Conservation (phyloP, 2,113 vertebrate genomes). For the Anser cygnoides region DNA sequence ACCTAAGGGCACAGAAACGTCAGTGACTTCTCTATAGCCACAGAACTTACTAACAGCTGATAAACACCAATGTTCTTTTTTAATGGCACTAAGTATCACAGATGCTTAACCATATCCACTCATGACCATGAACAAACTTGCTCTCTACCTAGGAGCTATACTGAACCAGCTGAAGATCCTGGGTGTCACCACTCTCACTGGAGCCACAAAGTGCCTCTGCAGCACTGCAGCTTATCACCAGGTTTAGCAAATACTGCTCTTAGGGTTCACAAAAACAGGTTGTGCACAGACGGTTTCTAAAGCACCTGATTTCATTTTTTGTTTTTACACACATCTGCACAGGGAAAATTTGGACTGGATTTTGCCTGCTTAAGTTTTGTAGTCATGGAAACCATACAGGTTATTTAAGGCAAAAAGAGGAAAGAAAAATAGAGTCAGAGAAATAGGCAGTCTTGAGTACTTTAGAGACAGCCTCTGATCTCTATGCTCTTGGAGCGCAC, state of each 20-base stretch:
- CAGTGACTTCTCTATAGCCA: neutral
- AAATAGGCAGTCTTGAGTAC: neutral
- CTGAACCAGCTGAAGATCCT: neutral
- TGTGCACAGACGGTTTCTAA: neutral
- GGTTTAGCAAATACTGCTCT: neutral
- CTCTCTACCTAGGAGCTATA: neutral
- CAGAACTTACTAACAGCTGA: neutral
- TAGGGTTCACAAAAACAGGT: neutral
- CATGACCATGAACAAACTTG: neutral
- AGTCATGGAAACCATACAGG: neutral
- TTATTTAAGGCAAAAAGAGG: neutral
- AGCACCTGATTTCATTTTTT: neutral
- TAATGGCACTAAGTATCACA: neutral
- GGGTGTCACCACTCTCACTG: neutral
- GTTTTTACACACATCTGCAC: neutral
- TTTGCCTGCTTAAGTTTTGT: neutral
- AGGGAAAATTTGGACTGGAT: neutral
- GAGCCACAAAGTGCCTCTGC: neutral
- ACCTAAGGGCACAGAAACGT: neutral
- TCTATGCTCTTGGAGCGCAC: neutral
- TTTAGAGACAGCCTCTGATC: neutral
- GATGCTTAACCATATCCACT: neutral
- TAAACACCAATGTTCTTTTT: neutral
- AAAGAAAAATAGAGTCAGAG: neutral
- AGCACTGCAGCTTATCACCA: neutral